Evolutionary conservation across 2,797 vertebrate genomes (phyloP).

Genomic region (Delichon dasypus): DNA sequence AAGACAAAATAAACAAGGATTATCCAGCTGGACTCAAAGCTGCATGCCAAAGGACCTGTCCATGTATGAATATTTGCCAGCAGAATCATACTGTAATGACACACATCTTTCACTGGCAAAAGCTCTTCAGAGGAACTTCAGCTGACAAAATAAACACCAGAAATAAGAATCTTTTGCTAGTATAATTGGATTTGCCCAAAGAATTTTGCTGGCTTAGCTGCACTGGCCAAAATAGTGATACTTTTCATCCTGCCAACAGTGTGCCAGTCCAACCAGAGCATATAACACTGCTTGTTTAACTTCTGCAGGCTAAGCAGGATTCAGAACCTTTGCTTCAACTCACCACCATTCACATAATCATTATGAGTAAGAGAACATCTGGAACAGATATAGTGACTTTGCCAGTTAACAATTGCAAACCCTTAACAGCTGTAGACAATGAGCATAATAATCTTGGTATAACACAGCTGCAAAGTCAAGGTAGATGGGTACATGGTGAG

Average conservation of each 20-base stretch:
- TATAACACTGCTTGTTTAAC: not conserved
- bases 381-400: not conserved
- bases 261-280: not conserved
- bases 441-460: not conserved
- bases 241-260: not conserved
- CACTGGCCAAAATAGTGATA: not conserved
- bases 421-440: not conserved
- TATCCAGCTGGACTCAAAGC: not conserved
- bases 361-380: not conserved
- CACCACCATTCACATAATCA: not conserved
- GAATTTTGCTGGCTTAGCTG: not conserved
- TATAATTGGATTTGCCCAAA: not conserved
- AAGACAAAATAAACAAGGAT: not conserved
- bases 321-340: not conserved
- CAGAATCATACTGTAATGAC: not conserved
- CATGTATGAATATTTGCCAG: not conserved
- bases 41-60: not conserved
- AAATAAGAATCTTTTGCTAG: not conserved
- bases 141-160: not conserved
- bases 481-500: not conserved
- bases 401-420: not conserved
- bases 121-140: not conserved
- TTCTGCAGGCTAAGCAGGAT: not conserved
- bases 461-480: not conserved
- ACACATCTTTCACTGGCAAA: not conserved